A percentile compares a stretch with the other conserved stretches of the same genome.
Conservation (phyloP, 2,113 vertebrate species). For the Puma concolor region DNA sequence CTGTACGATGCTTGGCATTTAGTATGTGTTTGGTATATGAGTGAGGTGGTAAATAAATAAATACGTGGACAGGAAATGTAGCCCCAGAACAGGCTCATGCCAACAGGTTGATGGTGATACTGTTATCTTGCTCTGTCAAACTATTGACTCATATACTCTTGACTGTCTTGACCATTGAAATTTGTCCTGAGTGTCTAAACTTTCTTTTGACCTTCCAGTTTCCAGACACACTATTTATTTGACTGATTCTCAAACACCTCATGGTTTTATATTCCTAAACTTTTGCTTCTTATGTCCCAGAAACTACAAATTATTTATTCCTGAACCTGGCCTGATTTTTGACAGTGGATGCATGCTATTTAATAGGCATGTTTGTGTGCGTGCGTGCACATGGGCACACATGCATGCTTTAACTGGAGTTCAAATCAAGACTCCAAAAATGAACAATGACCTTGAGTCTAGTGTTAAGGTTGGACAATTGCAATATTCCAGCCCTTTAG, state of each 20-base stretch:
- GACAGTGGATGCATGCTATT: neutral
- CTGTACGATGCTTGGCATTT: neutral
- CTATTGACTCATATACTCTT: neutral
- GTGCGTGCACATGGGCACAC: neutral
- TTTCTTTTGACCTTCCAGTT: neutral
- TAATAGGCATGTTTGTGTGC: neutral
- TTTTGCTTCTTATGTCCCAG: neutral
- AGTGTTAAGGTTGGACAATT: neutral
- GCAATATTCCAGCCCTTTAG: constrained; percentile 37
- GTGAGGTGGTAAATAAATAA: neutral
- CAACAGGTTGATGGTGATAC: neutral
- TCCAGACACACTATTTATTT: neutral
- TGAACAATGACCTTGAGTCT: neutral
- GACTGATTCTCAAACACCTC: neutral
- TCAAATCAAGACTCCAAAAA: constrained; percentile 2
- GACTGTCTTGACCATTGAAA: neutral
- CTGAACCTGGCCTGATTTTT: neutral
- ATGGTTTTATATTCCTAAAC: neutral
- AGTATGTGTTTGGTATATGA: neutral
- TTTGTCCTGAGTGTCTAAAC: neutral
- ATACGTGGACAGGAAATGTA: neutral
- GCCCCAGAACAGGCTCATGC: neutral
- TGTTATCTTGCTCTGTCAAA: neutral
- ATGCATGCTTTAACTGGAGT: neutral
- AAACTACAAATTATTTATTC: constrained; percentile 7